Conservation (phyloP, 1,140 invertebrate species). For the Brachionus asplanchnoidis region DNA sequence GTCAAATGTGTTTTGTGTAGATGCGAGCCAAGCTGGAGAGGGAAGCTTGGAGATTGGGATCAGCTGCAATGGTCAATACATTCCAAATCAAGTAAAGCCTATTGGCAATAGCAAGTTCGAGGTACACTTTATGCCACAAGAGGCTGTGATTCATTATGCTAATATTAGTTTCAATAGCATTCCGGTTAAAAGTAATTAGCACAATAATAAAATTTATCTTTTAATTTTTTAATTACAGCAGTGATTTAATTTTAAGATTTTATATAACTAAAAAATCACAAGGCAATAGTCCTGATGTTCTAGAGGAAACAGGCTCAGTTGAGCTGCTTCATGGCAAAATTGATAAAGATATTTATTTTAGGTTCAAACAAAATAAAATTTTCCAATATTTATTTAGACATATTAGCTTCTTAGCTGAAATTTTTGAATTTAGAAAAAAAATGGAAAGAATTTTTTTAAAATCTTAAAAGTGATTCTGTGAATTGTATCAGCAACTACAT, state of each 20-base stretch:
- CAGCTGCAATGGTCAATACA: constrained; percentile 81
- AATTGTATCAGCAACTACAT: too few relatives aligned
- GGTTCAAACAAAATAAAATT: too few relatives aligned
- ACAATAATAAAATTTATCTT: constrained; percentile 43
- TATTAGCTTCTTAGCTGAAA: too few relatives aligned
- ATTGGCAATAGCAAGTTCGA: constrained; percentile 88
- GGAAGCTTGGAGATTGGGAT: constrained; percentile 96
- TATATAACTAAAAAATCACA: too few relatives aligned
- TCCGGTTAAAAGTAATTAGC: constrained; percentile 71
- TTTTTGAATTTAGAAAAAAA: too few relatives aligned
- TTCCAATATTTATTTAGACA: too few relatives aligned
- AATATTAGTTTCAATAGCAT: constrained; percentile 96
- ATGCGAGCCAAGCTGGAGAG: constrained; percentile 91
- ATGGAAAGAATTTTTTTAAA: too few relatives aligned
- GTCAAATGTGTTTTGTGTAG: constrained; percentile 84
- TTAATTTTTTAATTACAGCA: background rate
- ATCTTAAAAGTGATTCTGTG: too few relatives aligned
- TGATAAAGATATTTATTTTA: too few relatives aligned
- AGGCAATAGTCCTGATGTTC: too few relatives aligned
- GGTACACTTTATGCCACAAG: constrained; percentile 87
- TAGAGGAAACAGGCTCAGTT: too few relatives aligned
- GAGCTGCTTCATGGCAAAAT: too few relatives aligned
- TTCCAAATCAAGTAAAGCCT: constrained; percentile 93
- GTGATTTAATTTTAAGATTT: background rate
- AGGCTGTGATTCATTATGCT: constrained; percentile 85